phyloP scores from a whole-genome alignment of 1,140 invertebrate genomes.

The Trichonephila clavata region DNA sequence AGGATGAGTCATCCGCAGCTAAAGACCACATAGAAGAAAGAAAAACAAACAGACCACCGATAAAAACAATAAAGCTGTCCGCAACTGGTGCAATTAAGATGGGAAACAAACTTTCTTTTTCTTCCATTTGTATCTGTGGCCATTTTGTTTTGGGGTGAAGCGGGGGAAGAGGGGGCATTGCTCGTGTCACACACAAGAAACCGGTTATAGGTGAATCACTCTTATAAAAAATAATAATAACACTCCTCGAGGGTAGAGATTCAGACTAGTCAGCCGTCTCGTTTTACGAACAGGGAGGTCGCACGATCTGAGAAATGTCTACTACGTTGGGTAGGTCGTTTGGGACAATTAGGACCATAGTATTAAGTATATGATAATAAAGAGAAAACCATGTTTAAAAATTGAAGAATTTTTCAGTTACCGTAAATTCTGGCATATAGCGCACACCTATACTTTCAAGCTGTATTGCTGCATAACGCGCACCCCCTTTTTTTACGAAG shows the following conservation, averaged over 20 bases:
- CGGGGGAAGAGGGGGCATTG: too few relatives aligned
- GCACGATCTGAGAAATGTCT: not conserved
- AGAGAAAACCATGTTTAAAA: too few relatives aligned
- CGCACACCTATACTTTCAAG: too few relatives aligned
- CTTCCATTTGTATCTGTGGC: not conserved
- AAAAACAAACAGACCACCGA: not conserved
- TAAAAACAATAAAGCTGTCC: conserved; percentile 18
- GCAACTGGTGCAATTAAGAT: not conserved
- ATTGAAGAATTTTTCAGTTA: too few relatives aligned
- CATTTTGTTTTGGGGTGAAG: not conserved
- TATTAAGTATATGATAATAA: too few relatives aligned
- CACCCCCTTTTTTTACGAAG: too few relatives aligned
- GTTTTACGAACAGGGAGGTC: not conserved
- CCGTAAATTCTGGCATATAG: too few relatives aligned
- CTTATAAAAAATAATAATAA: not conserved
- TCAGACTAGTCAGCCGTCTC: not conserved
- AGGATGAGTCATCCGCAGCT: not conserved
- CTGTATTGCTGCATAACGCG: too few relatives aligned
- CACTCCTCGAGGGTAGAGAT: not conserved
- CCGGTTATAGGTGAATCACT: conserved; percentile 5
- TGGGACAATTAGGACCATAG: too few relatives aligned
- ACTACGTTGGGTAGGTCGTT: not conserved
- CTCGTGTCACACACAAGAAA: conserved; percentile 9
- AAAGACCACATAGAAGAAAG: not conserved
- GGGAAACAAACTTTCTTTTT: not conserved